These are phyloP conservation scores for Gastracanthus pulcherrimus DNA, from an alignment of 2,888 invertebrate genomes.

Conservation along the genomic window DNA sequence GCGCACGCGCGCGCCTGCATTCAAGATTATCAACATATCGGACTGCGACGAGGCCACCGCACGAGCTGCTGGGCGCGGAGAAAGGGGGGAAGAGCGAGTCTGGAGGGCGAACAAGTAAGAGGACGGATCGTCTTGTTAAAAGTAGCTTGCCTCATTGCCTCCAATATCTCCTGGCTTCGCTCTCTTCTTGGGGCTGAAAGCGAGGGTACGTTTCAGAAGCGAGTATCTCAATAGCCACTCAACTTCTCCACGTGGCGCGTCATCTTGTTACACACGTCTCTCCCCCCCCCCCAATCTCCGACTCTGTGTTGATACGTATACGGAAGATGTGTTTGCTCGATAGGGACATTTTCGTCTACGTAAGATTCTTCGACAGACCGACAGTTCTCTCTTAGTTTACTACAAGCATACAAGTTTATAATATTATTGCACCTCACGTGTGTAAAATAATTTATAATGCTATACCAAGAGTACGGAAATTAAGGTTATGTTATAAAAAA, in stretches of 20 bases:
- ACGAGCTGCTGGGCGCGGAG: neutral
- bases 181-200: slow-evolving; percentile 54
- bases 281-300: neutral
- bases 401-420: too few species aligned
- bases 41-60: neutral
- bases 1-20: slow-evolving; percentile 12
- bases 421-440: too few species aligned
- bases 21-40: slow-evolving; percentile 50
- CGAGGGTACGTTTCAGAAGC: slow-evolving; percentile 59
- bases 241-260: slow-evolving; percentile 60
- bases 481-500: too few species aligned
- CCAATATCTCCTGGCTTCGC: slow-evolving; percentile 71
- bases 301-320: neutral
- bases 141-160: slow-evolving; percentile 77
- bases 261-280: slow-evolving; percentile 63
- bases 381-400: too few species aligned
- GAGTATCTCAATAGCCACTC: slow-evolving; percentile 75
- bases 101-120: slow-evolving; percentile 41
- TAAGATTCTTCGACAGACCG: too few species aligned
- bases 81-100: slow-evolving; percentile 19
- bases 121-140: slow-evolving; percentile 75
- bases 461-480: too few species aligned
- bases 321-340: neutral
- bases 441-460: too few species aligned
- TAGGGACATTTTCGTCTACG: slow-evolving; percentile 6